Evolutionary conservation across 2,888 invertebrate genomes (phyloP).

Genomic region (Dioctria linearis): DNA sequence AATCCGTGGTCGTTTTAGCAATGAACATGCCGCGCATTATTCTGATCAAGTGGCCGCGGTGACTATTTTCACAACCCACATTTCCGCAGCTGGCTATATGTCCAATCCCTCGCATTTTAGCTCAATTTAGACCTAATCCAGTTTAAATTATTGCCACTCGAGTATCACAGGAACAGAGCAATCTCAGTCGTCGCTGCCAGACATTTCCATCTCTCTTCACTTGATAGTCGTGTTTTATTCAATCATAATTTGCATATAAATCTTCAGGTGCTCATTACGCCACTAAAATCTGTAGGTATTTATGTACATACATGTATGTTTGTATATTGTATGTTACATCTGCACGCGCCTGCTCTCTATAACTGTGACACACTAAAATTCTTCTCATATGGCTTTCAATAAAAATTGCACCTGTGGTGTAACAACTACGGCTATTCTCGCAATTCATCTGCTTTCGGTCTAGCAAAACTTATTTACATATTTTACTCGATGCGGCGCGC

Average conservation of each 20-base stretch:
- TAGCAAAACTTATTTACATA: not conserved
- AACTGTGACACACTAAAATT: not conserved
- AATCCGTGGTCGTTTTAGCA: not conserved
- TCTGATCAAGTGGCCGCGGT: not conserved
- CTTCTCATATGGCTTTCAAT: not conserved
- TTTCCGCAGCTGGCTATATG: not conserved
- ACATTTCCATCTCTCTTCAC: not conserved
- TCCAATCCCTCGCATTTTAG: conserved; percentile 20
- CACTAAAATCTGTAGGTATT: not conserved
- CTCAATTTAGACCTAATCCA: conserved; percentile 30
- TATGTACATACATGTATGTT: no score
- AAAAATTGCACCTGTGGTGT: no score
- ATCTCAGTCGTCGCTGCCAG: conserved; percentile 5
- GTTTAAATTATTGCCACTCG: conserved; percentile 14
- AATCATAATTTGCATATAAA: conserved; percentile 15
- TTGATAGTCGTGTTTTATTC: not conserved
- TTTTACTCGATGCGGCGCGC: not conserved
- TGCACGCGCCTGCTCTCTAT: not conserved
- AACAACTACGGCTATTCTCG: no score
- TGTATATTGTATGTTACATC: no score
- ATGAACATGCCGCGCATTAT: not conserved
- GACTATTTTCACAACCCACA: conserved; percentile 16
- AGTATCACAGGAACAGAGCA: not conserved
- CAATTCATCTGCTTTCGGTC: no score
- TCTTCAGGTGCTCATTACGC: conserved; percentile 15